These are phyloP conservation scores for Coronaproctus castanopsis DNA, from an alignment of 2,888 invertebrate genomes.

Conservation along the genomic window DNA sequence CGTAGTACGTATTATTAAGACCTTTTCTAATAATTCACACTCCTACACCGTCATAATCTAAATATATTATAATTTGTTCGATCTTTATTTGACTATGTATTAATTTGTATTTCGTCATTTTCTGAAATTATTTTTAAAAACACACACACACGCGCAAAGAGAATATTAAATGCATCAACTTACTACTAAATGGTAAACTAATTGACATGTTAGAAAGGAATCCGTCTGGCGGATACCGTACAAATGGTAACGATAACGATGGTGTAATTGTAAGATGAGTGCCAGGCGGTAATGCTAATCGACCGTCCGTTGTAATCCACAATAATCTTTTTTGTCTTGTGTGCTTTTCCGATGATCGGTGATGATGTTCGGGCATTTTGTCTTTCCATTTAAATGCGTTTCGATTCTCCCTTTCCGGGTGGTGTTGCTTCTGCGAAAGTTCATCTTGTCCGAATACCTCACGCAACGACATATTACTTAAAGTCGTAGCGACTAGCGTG, in stretches of 20 bases:
- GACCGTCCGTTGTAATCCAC: slow-evolving; percentile 68
- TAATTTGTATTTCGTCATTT: no score
- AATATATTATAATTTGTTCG: no score
- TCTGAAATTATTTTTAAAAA: no score
- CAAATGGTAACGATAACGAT: slow-evolving; percentile 59
- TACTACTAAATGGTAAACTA: slow-evolving; percentile 66
- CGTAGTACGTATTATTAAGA: no score
- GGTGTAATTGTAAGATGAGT: slow-evolving; percentile 59
- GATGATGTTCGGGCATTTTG: neutral
- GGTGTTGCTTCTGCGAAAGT: neutral
- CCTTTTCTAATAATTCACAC: no score
- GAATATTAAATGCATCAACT: no score
- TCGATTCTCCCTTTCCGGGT: neutral
- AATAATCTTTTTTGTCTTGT: slow-evolving; percentile 61
- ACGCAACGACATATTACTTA: neutral
- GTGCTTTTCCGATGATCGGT: slow-evolving; percentile 26
- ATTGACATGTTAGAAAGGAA: slow-evolving; percentile 66
- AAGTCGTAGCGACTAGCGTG: slow-evolving; percentile 8
- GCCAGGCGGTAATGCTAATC: slow-evolving; percentile 63
- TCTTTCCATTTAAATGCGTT: neutral
- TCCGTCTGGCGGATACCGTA: slow-evolving; percentile 64
- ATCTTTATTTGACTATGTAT: no score
- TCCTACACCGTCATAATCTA: no score
- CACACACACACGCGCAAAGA: no score
- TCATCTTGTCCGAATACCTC: neutral